phyloP scores from a whole-genome alignment of 2,797 vertebrate species.

The Menidia menidia region DNA sequence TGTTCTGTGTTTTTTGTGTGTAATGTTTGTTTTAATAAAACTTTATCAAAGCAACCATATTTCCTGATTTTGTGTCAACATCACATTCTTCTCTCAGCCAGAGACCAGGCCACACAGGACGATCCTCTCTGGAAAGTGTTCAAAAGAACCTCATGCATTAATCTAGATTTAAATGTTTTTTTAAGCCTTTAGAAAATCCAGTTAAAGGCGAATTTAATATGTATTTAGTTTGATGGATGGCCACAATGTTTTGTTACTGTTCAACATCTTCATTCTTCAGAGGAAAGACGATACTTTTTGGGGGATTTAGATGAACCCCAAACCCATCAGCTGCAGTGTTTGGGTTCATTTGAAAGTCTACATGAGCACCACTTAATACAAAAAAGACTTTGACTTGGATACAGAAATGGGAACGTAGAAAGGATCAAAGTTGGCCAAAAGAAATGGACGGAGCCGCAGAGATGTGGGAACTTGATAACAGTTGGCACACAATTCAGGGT shows the following conservation, averaged over 20 bases:
- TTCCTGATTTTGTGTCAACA: constrained; percentile 2
- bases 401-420: neutral
- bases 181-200: no score
- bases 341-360: no score
- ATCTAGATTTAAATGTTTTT: no score
- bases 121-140: neutral
- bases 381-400: no score
- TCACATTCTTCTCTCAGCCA: neutral
- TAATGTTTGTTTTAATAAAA: constrained; percentile 69
- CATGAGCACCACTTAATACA: neutral
- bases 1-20: constrained; percentile 44
- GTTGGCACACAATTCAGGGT: constrained; percentile 6
- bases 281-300: no score
- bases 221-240: no score
- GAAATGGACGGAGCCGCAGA: neutral
- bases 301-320: no score
- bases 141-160: neutral
- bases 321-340: no score
- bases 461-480: neutral
- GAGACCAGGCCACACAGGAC: neutral
- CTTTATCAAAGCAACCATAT: constrained; percentile 33
- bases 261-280: no score
- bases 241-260: neutral
- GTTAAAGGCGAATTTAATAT: neutral
- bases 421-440: neutral